Base-by-base conservation (phyloP, 2,888 invertebrate species). In the Mellilla xanthometata region DNA sequence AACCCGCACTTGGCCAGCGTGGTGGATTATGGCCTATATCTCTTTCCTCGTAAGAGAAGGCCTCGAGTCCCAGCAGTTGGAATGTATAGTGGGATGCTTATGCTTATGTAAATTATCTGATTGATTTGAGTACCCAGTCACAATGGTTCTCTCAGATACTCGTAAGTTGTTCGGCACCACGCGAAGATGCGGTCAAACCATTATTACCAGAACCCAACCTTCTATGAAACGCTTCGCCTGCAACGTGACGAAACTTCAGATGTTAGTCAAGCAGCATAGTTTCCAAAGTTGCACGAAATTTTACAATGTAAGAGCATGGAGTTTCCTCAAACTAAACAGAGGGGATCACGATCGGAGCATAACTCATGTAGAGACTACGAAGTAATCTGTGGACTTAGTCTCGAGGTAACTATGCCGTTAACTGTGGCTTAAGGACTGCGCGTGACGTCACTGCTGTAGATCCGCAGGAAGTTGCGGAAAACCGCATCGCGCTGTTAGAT, bases 321-420 rank as follows among this genome's bases (percentile, higher is more conserved):
- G 48, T 51, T 34, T 46, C 46, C 32, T 50, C 53, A 56, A 58
- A 62, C 58, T 58, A 57, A 58, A 60, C 51, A 57, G 48, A 50
- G 48, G 38, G 39, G 55, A 52, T 80, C 83, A 86, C 84, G 85
- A 74, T 60, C 65, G 56, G 51, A 69, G 73, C 82, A 81, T 86
- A 84, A 83, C 73, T 83, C 66, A 24, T n/a, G 19, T 19, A 24
- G 7, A n/a, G 2, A 24, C 24, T 24, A 8, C 8, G 4, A 2
- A 24, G 24, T 24, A 24, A 24, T 24, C 24, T 24, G 24, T n/a
- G 8, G n/a, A 19, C 15, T 19, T 8, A 24, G 24, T 1, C 24
- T n/a, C 24, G 19, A 4, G 6, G 19, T 24, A 24, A 24, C 24
- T 24, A 8, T 1, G 24, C 8, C 2, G 24, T 24, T n/a, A 24